Evolutionary conservation across 2,113 vertebrate species (phyloP).

Genomic region (Caranx melampygus): DNA sequence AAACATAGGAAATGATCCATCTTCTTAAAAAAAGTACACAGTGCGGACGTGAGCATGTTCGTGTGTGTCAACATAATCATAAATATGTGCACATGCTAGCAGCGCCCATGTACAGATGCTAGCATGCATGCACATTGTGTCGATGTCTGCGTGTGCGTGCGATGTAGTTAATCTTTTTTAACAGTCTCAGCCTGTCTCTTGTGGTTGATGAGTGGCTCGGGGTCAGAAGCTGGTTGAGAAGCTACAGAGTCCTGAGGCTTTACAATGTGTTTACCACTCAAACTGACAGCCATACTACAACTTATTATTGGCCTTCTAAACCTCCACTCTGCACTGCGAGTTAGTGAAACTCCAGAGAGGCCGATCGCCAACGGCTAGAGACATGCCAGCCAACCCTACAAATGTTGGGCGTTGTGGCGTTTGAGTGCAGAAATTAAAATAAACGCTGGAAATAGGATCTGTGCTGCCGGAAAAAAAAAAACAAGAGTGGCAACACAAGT

Average conservation of each 20-base stretch:
- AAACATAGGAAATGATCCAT: slow-evolving; percentile 51
- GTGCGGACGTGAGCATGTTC: slow-evolving; percentile 1
- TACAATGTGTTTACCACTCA: slow-evolving; percentile 81
- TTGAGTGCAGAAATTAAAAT: slow-evolving; percentile 55
- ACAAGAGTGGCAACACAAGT: not conserved
- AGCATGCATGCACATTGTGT: not conserved
- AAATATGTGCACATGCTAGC: slow-evolving; percentile 8
- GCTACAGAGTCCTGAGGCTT: slow-evolving; percentile 71
- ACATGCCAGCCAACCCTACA: slow-evolving; percentile 44
- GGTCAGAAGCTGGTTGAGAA: slow-evolving; percentile 71
- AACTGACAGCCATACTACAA: slow-evolving; percentile 75
- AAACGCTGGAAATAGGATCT: slow-evolving; percentile 45
- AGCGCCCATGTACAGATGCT: not conserved
- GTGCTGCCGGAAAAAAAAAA: slow-evolving; percentile 2
- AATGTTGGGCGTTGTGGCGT: slow-evolving; percentile 48
- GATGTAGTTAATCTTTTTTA: slow-evolving; percentile 64
- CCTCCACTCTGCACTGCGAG: slow-evolving; percentile 64
- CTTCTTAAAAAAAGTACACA: slow-evolving; percentile 29
- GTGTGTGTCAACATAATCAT: not conserved
- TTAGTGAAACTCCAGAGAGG: slow-evolving; percentile 73
- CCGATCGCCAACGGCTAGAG: slow-evolving; percentile 60
- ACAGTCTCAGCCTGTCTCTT: slow-evolving; percentile 59
- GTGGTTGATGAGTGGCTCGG: slow-evolving; percentile 74
- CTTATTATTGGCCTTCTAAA: slow-evolving; percentile 78
- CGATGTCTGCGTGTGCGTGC: not conserved